These are phyloP conservation scores for Drosophila azteca DNA, from an alignment of 1,140 invertebrate species.

Conservation along the genomic window DNA sequence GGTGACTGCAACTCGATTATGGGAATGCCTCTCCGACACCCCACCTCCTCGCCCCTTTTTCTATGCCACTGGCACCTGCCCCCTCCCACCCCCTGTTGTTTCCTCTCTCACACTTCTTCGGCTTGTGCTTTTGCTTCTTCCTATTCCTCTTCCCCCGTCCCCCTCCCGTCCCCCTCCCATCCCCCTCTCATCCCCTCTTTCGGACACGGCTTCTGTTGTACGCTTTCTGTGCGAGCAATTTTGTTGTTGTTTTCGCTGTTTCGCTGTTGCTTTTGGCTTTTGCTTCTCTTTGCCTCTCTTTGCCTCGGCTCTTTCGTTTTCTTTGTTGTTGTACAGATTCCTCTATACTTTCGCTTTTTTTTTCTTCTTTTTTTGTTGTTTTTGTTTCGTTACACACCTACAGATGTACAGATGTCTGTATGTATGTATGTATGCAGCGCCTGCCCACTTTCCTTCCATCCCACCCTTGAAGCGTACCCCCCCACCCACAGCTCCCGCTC, in stretches of 20 bases:
- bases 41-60: too few relatives aligned
- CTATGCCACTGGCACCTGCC: too few relatives aligned
- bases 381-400: neutral
- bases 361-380: conserved; percentile 12
- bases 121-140: neutral
- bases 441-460: too few relatives aligned
- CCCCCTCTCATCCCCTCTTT: too few relatives aligned
- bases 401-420: neutral
- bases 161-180: too few relatives aligned
- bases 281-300: conserved; percentile 3
- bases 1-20: too few relatives aligned
- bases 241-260: conserved; percentile 48
- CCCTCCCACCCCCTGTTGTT: neutral
- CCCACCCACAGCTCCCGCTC: neutral
- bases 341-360: conserved; percentile 76
- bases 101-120: neutral
- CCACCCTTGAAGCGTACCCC: too few relatives aligned
- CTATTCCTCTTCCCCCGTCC: neutral
- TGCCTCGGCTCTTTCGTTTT: conserved; percentile 3
- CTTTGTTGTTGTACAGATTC: conserved; percentile 62
- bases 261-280: conserved; percentile 40
- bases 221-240: conserved; percentile 69
- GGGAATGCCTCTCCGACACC: too few relatives aligned
- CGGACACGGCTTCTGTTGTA: conserved; percentile 30
- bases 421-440: neutral